Conservation (phyloP, 1,140 invertebrate genomes). For the Campoletis sonorensis region DNA sequence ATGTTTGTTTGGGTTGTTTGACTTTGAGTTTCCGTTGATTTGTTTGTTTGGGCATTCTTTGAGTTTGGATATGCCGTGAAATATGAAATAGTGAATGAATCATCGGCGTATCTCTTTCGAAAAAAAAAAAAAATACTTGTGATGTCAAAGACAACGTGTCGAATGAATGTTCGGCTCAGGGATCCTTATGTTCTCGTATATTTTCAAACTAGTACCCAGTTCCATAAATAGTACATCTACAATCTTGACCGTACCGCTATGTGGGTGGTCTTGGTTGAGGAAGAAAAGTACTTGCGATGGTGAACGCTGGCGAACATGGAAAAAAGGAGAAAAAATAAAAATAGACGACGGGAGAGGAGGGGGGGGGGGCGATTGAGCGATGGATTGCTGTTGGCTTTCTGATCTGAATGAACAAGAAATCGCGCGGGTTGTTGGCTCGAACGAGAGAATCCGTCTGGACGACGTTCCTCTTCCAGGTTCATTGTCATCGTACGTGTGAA, state of each 20-base stretch:
- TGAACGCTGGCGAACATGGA: background rate
- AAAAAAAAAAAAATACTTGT: too few relatives aligned
- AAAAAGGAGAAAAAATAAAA: slow-evolving; percentile 1
- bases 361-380: slow-evolving; percentile 34
- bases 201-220: too few relatives aligned
- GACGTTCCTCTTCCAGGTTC: slow-evolving; percentile 65
- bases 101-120: too few relatives aligned
- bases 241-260: background rate
- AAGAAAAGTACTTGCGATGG: background rate
- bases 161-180: too few relatives aligned
- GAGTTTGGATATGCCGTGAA: too few relatives aligned
- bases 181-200: too few relatives aligned
- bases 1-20: too few relatives aligned
- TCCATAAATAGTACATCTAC: too few relatives aligned
- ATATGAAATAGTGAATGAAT: too few relatives aligned
- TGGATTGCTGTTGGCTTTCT: slow-evolving; percentile 36
- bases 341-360: background rate
- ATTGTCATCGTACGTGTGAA: slow-evolving; percentile 66
- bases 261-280: background rate
- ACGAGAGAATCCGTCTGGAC: slow-evolving; percentile 54
- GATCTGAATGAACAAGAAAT: slow-evolving; percentile 63
- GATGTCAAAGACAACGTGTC: too few relatives aligned
- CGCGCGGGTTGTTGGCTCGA: slow-evolving; percentile 62
- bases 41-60: too few relatives aligned
- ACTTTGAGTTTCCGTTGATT: too few relatives aligned